phyloP scores from a whole-genome alignment of 2,888 invertebrate species.

The Eupelmus urozonus region DNA sequence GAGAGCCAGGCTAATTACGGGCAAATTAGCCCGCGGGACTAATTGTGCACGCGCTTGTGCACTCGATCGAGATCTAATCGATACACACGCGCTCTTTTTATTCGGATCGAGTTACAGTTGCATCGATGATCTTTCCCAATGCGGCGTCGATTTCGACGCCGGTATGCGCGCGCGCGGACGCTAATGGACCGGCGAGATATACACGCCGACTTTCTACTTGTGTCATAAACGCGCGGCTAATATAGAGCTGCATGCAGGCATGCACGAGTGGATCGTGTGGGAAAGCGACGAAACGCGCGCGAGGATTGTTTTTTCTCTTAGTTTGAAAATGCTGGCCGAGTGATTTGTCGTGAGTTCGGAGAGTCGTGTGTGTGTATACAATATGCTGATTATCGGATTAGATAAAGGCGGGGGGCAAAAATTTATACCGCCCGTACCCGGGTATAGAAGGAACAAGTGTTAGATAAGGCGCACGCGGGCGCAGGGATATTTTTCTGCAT shows the following conservation, averaged over 20 bases:
- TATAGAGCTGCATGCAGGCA: not conserved
- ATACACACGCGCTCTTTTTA: constrained; percentile 48
- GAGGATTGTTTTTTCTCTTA: not conserved
- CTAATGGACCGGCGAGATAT: no score
- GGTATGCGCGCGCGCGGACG: not conserved
- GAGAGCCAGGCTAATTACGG: constrained; percentile 49
- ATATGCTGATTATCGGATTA: constrained; percentile 52
- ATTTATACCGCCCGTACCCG: constrained; percentile 6
- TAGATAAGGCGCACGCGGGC: constrained; percentile 25
- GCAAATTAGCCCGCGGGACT: constrained; percentile 47
- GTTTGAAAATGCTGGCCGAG: not conserved
- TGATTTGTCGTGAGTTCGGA: constrained; percentile 49
- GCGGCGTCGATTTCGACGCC: not conserved
- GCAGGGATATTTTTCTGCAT: constrained; percentile 46
- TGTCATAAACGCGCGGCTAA: constrained; percentile 35
- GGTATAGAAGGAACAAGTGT: constrained; percentile 41
- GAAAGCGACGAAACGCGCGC: constrained; percentile 33
- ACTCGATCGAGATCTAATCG: constrained; percentile 69
- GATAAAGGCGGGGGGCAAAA: constrained; percentile 45
- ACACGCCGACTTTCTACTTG: constrained; percentile 36
- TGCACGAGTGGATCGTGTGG: constrained; percentile 34
- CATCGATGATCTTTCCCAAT: constrained; percentile 24
- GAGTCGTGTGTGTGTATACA: constrained; percentile 8
- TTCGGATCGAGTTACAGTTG: not conserved
- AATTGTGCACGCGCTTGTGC: constrained; percentile 21